Percentiles rank a stretch among this genome's conserved stretches.
Evolutionary conservation across 2,888 invertebrate species (phyloP).

Genomic region (Drosophila anomalata): DNA sequence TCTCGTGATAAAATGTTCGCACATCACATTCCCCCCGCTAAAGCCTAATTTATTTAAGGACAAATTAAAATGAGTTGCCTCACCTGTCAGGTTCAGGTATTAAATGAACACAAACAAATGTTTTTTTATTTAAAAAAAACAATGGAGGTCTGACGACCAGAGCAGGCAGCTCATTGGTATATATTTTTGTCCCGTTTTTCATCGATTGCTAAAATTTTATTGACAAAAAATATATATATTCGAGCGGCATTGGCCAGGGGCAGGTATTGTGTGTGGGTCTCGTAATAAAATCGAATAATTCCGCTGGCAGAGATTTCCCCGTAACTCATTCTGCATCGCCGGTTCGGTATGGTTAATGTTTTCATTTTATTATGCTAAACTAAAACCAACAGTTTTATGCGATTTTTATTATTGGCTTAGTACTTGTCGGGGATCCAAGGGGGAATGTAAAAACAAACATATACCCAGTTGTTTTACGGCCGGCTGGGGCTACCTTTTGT

Average conservation of each 20-base stretch:
- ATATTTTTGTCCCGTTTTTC: constrained; percentile 9
- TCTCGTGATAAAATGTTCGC: constrained; percentile 14
- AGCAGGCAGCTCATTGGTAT: constrained; percentile 13
- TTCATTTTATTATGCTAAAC: constrained; percentile 67
- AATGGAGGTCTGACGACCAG: constrained; percentile 37
- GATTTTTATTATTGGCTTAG: constrained; percentile 57
- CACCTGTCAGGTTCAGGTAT: constrained; percentile 33
- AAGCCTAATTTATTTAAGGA: constrained; percentile 32
- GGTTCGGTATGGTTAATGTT: constrained; percentile 44
- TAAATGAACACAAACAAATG: constrained; percentile 31
- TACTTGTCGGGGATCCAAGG: constrained; percentile 38
- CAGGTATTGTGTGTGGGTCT: constrained; percentile 35
- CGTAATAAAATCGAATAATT: constrained; percentile 61
- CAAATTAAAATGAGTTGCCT: constrained; percentile 29
- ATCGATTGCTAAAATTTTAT: constrained; percentile 63
- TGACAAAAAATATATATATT: constrained; percentile 52
- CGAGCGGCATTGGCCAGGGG: constrained; percentile 40
- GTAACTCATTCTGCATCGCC: constrained; percentile 15
- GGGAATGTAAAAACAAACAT: background rate
- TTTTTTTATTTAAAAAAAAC: constrained; percentile 49
- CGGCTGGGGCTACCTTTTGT: constrained; percentile 12
- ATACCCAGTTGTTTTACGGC: constrained; percentile 34
- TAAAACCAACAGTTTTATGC: constrained; percentile 62
- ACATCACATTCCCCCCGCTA: constrained; percentile 7
- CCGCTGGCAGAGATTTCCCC: constrained; percentile 21